These are phyloP conservation scores for Heliconius charithonia DNA, from an alignment of 2,888 invertebrate genomes.

Conservation along the genomic window DNA sequence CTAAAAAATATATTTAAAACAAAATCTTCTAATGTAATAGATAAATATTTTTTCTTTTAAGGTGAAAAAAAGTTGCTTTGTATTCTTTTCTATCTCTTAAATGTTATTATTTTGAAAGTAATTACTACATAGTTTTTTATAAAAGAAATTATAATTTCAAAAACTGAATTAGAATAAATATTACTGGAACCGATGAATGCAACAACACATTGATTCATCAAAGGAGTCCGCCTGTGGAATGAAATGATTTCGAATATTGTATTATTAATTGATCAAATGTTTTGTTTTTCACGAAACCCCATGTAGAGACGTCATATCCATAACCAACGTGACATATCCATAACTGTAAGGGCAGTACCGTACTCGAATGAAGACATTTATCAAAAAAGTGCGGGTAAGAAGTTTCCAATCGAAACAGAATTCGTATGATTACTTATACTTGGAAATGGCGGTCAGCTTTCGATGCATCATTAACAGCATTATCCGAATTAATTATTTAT, in stretches of 20 bases:
- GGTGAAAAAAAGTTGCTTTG: too few species aligned
- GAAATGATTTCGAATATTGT: slow-evolving; percentile 42
- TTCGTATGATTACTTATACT: slow-evolving; percentile 81
- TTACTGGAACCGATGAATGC: not conserved
- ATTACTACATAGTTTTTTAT: not conserved
- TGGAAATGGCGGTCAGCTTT: slow-evolving; percentile 74
- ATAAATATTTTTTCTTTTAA: not conserved
- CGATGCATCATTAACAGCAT: slow-evolving; percentile 78
- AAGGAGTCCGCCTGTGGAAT: slow-evolving; percentile 28
- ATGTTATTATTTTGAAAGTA: too few species aligned
- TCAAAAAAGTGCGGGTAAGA: slow-evolving; percentile 68
- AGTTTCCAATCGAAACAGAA: slow-evolving; percentile 72
- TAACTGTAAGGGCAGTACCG: slow-evolving; percentile 52
- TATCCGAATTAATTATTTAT: slow-evolving; percentile 73
- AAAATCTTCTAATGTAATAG: not conserved
- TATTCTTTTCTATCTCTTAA: too few species aligned
- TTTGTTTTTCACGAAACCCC: slow-evolving; percentile 44
- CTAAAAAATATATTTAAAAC: not conserved
- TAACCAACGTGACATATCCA: slow-evolving; percentile 38
- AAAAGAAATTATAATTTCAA: not conserved
- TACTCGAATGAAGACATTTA: slow-evolving; percentile 79
- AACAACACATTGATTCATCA: slow-evolving; percentile 6
- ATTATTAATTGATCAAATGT: slow-evolving; percentile 48
- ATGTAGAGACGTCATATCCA: slow-evolving; percentile 47
- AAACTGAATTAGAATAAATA: not conserved